A percentile compares a stretch with the other conserved stretches of the same genome.
These are phyloP conservation scores for Palythoa grandiflora DNA, from an alignment of 92 coral and sea anemone species.

Conservation along the genomic window DNA sequence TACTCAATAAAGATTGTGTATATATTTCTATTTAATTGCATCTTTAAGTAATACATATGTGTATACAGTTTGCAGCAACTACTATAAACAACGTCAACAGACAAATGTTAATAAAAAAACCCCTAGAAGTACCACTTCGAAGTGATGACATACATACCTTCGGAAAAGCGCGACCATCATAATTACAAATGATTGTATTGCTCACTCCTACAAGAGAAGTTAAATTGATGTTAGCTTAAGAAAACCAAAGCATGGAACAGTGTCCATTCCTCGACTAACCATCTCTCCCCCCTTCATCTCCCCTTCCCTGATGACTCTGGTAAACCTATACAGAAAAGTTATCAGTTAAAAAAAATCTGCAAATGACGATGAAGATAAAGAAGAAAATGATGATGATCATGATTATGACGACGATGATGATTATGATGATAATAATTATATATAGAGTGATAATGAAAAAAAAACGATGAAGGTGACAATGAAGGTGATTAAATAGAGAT, in stretches of 20 bases:
- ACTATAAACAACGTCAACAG: too few species aligned
- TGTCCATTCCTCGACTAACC: too few species aligned
- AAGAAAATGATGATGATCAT: not conserved
- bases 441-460: too few species aligned
- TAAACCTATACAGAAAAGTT: not conserved
- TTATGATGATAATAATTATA: not conserved
- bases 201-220: slow-evolving; percentile 73
- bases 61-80: too few species aligned
- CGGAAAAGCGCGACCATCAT: slow-evolving; percentile 97
- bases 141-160: slow-evolving; percentile 64
- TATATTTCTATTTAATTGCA: too few species aligned
- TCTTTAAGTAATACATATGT: too few species aligned
- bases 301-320: too few species aligned
- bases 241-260: not conserved
- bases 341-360: not conserved
- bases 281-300: too few species aligned
- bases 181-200: slow-evolving; percentile 88
- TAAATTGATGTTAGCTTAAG: not conserved
- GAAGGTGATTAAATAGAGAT: not conserved
- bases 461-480: too few species aligned
- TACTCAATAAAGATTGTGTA: too few species aligned
- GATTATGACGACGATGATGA: not conserved
- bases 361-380: not conserved
- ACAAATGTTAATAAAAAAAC: too few species aligned
- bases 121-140: too few species aligned